Evolutionary conservation across 2,888 invertebrate species (phyloP), one percentile per base, ranked within the genome.

Genomic region (Ditula angustiorana): DNA sequence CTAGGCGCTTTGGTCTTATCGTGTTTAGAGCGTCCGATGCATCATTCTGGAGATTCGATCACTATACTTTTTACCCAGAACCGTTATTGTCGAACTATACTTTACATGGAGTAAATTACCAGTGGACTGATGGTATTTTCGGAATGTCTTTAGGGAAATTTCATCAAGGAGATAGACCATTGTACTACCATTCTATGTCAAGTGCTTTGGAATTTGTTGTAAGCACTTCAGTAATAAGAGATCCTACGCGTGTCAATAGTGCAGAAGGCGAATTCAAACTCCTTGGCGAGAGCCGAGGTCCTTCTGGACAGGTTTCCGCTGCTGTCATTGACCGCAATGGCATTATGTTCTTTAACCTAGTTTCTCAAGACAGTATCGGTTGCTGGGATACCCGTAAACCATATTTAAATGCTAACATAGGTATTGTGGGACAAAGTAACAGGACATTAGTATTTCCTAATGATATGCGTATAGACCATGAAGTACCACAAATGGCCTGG

Each of bases 171-270:
- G 96, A 97, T 71, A 93, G 96, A 46, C 93, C 94, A 0, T 79
- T 97, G 1, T 97, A 95, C 79, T 97, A 96, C 78, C 97, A 97
- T 81, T 95, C 97, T 0, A 96, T 97, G 96, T 96, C 97, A 0
- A 96, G 96, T 79, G 96, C 95, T 70, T 89, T 95, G 41, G 97
- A 97, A 83, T 97, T 96, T 81, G 94, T 94, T 46, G 96, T 97
- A 0, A 94, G 94, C 61, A 95, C 96, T 0, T 95, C 95, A 0
- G 91, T 96, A 0, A 85, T 97, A n/a, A 92, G 95, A 35, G 95
- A 97, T 73, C 95, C 96, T 72, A 72, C 80, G 30, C 85, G 88
- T 13, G 86, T 90, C 16, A 79, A 75, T 61, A 71, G 87, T 65
- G 80, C 91, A 19, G 87, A 89, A 47, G 72, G 79, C 61, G 92